Percentiles rank a stretch among this genome's conserved stretches.
Conservation (phyloP, 2,113 vertebrate species). For the Jaculus jaculus region DNA sequence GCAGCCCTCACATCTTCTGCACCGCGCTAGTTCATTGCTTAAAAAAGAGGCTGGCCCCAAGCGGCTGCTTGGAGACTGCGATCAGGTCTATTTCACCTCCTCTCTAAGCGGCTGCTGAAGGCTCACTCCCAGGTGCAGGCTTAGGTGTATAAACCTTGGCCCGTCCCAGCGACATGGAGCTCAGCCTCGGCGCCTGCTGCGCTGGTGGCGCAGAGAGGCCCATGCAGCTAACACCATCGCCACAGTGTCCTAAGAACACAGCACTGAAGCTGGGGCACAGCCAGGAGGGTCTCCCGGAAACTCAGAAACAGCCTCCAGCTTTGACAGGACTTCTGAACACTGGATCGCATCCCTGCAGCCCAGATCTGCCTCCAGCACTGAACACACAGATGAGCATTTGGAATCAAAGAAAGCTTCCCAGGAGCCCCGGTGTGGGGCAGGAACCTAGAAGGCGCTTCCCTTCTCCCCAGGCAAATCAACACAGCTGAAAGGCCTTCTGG, state of each 20-base stretch:
- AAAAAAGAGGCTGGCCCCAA: background rate
- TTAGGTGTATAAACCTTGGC: background rate
- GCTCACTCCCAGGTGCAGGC: background rate
- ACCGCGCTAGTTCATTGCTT: background rate
- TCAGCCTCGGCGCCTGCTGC: no score
- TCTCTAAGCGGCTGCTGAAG: background rate
- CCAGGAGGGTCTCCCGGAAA: background rate
- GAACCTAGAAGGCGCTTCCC: background rate
- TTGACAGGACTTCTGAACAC: background rate
- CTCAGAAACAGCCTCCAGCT: background rate
- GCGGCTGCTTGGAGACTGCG: background rate
- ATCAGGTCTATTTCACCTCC: background rate
- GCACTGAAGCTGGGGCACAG: background rate
- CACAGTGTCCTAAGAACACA: background rate
- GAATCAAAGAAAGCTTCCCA: background rate
- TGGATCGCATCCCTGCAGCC: fast-evolving
- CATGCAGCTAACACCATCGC: fast-evolving
- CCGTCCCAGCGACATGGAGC: background rate
- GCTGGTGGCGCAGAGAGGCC: no score
- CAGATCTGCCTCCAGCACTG: background rate
- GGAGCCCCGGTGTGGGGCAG: background rate
- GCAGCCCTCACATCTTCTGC: background rate
- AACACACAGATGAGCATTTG: background rate
- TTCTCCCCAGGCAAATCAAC: background rate
- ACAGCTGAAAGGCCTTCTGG: background rate